Evolutionary conservation across 1,140 invertebrate species (phyloP).

Genomic region (Drosophila burlai): DNA sequence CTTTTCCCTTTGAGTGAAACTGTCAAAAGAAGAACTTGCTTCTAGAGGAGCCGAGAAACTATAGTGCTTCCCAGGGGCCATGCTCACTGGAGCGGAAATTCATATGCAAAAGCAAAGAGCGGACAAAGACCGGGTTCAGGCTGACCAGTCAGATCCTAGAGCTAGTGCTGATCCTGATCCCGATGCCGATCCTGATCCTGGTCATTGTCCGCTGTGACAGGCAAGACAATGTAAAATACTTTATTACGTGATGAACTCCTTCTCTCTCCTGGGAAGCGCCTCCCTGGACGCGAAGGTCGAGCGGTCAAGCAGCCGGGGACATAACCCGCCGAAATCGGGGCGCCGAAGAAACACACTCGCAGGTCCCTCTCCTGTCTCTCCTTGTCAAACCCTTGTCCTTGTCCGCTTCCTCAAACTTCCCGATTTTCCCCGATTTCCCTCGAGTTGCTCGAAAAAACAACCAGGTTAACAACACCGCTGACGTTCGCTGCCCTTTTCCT

Average conservation of each 20-base stretch:
- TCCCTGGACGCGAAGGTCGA: conserved; percentile 3
- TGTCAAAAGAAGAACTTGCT: not conserved
- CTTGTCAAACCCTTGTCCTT: conserved; percentile 33
- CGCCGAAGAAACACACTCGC: not conserved
- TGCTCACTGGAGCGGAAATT: conserved; percentile 58
- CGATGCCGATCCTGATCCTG: not conserved
- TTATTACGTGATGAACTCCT: conserved; percentile 47
- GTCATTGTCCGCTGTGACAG: conserved; percentile 21
- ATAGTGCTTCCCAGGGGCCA: conserved; percentile 35
- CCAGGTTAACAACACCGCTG: conserved; percentile 40
- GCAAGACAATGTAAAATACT: conserved; percentile 53
- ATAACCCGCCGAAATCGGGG: conserved; percentile 43
- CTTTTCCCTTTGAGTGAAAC: conserved; percentile 11
- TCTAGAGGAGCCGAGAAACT: not conserved
- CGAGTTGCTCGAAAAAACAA: not conserved
- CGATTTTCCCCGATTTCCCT: conserved; percentile 11
- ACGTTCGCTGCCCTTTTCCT: conserved; percentile 3
- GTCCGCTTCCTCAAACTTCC: conserved; percentile 12
- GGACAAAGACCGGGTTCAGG: not conserved
- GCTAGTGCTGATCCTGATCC: not conserved
- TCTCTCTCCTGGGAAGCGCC: not conserved
- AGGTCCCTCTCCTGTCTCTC: conserved; percentile 9
- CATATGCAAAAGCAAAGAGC: conserved; percentile 7
- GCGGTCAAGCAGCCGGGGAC: conserved; percentile 44
- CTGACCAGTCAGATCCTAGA: not conserved